phyloP scores from a whole-genome alignment of 2,797 vertebrate species.

The Psittacula derbiana region DNA sequence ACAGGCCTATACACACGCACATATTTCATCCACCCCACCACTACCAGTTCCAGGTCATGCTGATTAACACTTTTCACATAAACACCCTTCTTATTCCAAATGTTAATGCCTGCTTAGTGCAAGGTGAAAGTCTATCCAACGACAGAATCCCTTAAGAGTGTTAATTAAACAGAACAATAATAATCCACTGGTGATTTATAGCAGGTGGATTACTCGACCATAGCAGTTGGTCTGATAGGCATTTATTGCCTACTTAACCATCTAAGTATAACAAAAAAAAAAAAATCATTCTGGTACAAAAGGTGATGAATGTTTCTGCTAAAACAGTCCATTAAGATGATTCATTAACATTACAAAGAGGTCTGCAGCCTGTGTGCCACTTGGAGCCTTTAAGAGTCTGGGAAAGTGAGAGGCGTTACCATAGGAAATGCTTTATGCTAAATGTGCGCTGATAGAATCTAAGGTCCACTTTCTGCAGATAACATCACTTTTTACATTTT shows the following conservation, averaged over 20 bases:
- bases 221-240: slow-evolving; percentile 69
- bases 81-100: slow-evolving; percentile 45
- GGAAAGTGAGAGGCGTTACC: slow-evolving; percentile 61
- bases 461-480: slow-evolving; percentile 65
- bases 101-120: slow-evolving; percentile 46
- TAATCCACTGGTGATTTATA: slow-evolving; percentile 68
- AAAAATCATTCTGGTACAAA: slow-evolving; percentile 72
- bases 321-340: slow-evolving; percentile 76
- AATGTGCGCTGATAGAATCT: slow-evolving; percentile 65
- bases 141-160: slow-evolving; percentile 55
- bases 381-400: slow-evolving; percentile 53
- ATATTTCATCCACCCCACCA: background rate
- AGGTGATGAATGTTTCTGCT: slow-evolving; percentile 75
- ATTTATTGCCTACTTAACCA: slow-evolving; percentile 76
- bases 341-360: slow-evolving; percentile 74
- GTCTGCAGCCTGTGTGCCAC: slow-evolving; percentile 55
- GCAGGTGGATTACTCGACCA: slow-evolving; percentile 61
- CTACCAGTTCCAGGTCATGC: background rate
- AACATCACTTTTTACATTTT: slow-evolving; percentile 64
- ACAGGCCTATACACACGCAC: background rate
- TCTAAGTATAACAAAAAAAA: slow-evolving; percentile 71
- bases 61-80: slow-evolving; percentile 22
- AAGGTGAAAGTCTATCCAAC: slow-evolving; percentile 54
- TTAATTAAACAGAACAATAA: slow-evolving; percentile 72
- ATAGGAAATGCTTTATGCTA: slow-evolving; percentile 65